Evolutionary conservation across 1,140 invertebrate genomes (phyloP).

Genomic region (Ephestia elutella): DNA sequence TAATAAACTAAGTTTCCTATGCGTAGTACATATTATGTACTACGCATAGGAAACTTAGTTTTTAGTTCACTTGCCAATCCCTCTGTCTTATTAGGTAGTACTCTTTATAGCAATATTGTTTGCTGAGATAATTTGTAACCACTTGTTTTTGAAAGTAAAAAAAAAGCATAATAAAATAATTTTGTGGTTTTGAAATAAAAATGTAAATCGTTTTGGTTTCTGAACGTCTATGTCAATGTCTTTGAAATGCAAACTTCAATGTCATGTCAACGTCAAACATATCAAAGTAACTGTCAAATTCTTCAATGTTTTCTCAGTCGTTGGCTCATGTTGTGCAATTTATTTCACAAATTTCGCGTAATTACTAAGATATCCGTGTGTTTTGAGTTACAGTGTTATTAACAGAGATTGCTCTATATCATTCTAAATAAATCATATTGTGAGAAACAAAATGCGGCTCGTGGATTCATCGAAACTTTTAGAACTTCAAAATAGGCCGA

Average conservation of each 20-base stretch:
- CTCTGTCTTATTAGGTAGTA: too few relatives aligned
- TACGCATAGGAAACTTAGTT: too few relatives aligned
- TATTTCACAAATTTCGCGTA: slow-evolving; percentile 34
- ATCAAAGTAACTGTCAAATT: slow-evolving; percentile 20
- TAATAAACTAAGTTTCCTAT: too few relatives aligned
- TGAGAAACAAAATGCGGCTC: slow-evolving; percentile 71
- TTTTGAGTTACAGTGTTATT: background rate
- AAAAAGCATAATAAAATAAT: too few relatives aligned
- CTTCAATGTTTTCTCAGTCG: slow-evolving; percentile 17
- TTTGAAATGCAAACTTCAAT: too few relatives aligned
- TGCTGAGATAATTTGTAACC: too few relatives aligned
- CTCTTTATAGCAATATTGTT: too few relatives aligned
- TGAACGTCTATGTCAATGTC: too few relatives aligned
- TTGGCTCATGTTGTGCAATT: slow-evolving; percentile 60
- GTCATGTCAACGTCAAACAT: slow-evolving; percentile 7
- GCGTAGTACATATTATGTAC: too few relatives aligned
- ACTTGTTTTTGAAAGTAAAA: too few relatives aligned
- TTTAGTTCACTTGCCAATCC: too few relatives aligned
- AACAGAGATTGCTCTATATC: background rate
- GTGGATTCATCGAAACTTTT: slow-evolving; percentile 76
- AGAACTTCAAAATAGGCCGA: slow-evolving; percentile 81
- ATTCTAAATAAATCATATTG: background rate
- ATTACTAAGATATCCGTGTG: background rate
- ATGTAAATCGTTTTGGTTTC: background rate
- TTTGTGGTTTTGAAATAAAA: too few relatives aligned